Base-by-base conservation (phyloP, 1,140 invertebrate genomes). In the Drosophila tani region DNA sequence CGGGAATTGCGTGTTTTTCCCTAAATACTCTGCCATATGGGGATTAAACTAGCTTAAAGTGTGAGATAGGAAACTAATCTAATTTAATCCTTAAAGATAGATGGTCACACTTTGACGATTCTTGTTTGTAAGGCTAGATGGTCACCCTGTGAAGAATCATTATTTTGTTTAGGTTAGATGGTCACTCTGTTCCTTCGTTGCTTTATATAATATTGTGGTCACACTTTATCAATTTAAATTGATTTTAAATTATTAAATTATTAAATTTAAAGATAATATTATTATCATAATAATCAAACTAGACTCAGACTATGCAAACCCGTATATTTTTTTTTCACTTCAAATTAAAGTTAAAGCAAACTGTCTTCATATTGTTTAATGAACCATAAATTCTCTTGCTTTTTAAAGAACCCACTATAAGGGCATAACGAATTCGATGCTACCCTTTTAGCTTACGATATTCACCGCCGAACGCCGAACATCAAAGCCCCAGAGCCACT, bases 401-500 rank as follows among this genome's bases (percentile, higher is more conserved):
- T 27, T n/a, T 2, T 3, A 38, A 12, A 5, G 35, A 12, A 38
- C 17, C 19, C 0, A 1, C n/a, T 6, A 14, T 14, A 2, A 70
- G 69, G 12, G 69, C 8, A 73, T 60, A 5, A 0, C 9, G 5
- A 1, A 43, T 64, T 64, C 57, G 75, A 41, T 40, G 0, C 5
- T 0, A 9, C 4, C 35, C 7, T n/a, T 40, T 12, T 6, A 15
- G 19, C 21, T 14, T 40, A 38, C 65, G 43, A 59, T 75, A 59
- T 71, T 64, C 74, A 67, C 53, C 57, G 79, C 64, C 67, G 60
- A 59, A 73, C 27, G 49, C 59, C 60, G 77, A 71, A 79, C 77
- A 79, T 80, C 76, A 80, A 80, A 80, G 58, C 64, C 82, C 79
- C 75, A 60, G 24, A 71, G 81, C 71, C 60, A 80, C 73, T 71